phyloP scores from a whole-genome alignment of 2,888 invertebrate genomes.

The Pseudococcus jackbeardsleyi region DNA sequence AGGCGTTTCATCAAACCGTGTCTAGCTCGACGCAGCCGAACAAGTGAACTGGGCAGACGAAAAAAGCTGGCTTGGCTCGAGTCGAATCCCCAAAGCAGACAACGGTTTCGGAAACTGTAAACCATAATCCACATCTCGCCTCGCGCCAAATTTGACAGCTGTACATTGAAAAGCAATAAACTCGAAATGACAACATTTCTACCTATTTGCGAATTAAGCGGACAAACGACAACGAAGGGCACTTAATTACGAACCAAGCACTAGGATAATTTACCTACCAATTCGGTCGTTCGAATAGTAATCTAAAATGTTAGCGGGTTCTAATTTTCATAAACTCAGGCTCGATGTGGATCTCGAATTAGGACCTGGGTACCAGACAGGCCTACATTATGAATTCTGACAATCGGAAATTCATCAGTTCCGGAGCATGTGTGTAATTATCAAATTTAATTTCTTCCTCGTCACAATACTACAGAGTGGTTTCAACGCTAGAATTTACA shows the following conservation, averaged over 20 bases:
- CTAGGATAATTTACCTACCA: not conserved
- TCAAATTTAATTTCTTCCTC: slow-evolving; percentile 33
- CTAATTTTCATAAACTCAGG: not conserved
- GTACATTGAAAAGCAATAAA: slow-evolving; percentile 53
- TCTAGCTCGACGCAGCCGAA: not conserved
- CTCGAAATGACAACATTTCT: slow-evolving; percentile 34
- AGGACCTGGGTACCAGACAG: not conserved
- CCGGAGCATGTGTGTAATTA: not conserved
- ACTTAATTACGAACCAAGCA: slow-evolving; percentile 25
- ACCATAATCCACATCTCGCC: not conserved
- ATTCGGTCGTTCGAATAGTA: not conserved
- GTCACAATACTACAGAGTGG: not conserved
- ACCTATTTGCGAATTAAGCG: slow-evolving; percentile 18
- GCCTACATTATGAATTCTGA: not conserved
- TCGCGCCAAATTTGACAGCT: not conserved
- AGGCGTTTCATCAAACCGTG: slow-evolving; percentile 22
- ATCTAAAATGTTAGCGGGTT: not conserved
- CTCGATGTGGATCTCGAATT: not conserved
- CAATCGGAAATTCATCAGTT: slow-evolving; percentile 26
- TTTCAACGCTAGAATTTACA: not conserved
- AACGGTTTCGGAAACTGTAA: not conserved
- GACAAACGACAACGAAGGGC: slow-evolving; percentile 56
- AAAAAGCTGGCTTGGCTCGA: not conserved
- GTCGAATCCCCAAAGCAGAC: not conserved
- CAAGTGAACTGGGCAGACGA: not conserved